Conservation (phyloP, 23 tunicate genomes). For the Corella eumyota region DNA sequence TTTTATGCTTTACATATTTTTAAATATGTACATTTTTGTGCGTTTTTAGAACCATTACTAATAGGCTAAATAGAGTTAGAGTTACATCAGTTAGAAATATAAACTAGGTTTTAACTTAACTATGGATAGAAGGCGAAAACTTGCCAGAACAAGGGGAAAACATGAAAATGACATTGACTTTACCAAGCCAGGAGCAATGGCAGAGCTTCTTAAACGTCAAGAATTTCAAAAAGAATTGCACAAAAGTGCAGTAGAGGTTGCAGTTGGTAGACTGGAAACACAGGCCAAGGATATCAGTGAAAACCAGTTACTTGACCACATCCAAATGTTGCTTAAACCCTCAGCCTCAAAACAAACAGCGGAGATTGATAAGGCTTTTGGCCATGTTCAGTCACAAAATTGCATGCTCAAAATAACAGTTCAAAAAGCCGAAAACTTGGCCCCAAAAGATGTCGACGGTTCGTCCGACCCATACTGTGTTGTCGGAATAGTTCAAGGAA, state of each 20-base stretch:
- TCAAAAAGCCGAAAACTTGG: conserved; percentile 63
- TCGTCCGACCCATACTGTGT: conserved; percentile 90
- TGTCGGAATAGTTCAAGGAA: conserved; percentile 21
- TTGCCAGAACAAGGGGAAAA: conserved; percentile 9
- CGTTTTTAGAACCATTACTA: too few relatives aligned
- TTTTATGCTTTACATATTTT: too few relatives aligned
- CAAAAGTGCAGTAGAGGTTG: conserved; percentile 12
- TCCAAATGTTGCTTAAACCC: conserved; percentile 13
- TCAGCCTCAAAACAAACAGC: conserved; percentile 3
- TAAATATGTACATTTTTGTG: too few relatives aligned
- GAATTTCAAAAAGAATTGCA: conserved; percentile 4
- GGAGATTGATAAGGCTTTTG: conserved; percentile 8
- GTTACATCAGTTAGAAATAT: too few relatives aligned
- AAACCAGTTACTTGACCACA: conserved; percentile 1
- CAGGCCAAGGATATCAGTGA: conserved; percentile 17
- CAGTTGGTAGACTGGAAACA: conserved; percentile 27
- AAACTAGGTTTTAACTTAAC: too few relatives aligned
- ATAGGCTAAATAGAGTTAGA: too few relatives aligned
- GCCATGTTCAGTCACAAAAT: conserved; percentile 19
- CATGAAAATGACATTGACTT: conserved; percentile 3
- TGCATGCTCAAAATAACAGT: conserved; percentile 49
- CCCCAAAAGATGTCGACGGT: conserved; percentile 81
- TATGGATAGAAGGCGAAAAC: conserved; percentile 14
- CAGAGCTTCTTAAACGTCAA: conserved; percentile 1
- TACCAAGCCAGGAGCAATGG: conserved; percentile 1